Percentiles rank a stretch among this genome's conserved stretches.
These are phyloP conservation scores for Serinus canaria DNA, from an alignment of 2,113 vertebrate species.

Conservation along the genomic window DNA sequence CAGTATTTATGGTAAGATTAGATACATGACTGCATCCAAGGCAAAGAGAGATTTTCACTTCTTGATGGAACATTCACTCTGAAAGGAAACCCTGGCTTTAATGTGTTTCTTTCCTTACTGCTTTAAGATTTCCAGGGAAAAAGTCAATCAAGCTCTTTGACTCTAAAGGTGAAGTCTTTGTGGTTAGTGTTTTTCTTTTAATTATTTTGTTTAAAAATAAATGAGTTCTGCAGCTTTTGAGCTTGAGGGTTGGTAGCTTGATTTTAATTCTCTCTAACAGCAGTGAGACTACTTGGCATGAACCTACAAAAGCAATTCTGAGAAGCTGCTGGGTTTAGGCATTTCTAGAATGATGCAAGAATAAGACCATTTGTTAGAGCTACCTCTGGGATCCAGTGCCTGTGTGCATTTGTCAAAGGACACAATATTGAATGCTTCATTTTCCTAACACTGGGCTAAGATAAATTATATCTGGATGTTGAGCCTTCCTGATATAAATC, in stretches of 20 bases:
- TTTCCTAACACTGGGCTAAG: conserved; percentile 68
- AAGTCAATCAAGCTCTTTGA: conserved; percentile 19
- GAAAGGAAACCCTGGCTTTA: neutral
- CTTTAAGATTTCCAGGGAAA: neutral
- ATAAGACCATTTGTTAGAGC: conserved; percentile 68
- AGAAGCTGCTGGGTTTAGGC: conserved; percentile 16
- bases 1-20: conserved; percentile 30
- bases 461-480: conserved; percentile 69
- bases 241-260: neutral
- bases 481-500: conserved; percentile 68
- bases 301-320: conserved; percentile 25
- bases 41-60: neutral
- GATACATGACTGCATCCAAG: neutral
- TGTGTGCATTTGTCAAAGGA: conserved; percentile 66
- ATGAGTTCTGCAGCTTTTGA: conserved; percentile 22
- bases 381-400: conserved; percentile 66
- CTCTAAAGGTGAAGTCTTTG: conserved; percentile 18
- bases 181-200: conserved; percentile 1
- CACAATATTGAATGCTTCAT: conserved; percentile 69
- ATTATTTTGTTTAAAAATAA: conserved; percentile 43
- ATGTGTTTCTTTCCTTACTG: neutral
- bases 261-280: neutral
- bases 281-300: neutral
- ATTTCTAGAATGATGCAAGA: conserved; percentile 28
- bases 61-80: neutral